Base-by-base conservation (phyloP, 2,888 invertebrate genomes). In the Metacarcinus magister region DNA sequence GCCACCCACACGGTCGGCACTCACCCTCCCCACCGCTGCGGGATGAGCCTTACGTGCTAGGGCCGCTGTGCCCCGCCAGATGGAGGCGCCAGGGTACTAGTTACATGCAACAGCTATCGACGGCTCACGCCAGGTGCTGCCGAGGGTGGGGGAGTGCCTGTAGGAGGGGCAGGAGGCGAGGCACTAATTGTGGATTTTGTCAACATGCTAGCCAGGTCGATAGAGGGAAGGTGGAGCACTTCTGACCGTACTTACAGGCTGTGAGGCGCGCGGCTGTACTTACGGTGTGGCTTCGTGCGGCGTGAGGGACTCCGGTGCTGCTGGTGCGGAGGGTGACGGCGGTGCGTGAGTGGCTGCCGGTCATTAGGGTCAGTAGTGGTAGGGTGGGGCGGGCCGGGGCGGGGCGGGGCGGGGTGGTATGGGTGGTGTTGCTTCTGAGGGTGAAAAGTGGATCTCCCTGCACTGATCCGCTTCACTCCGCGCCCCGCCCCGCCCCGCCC, bases 31-130 rank as follows among this genome's bases (percentile, higher is more conserved):
- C 28, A 75, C 39, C 82, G n/a, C 13, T 8, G 54, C 39, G 39
- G 75, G 39, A 43, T 94, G 54, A 43, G 75, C 96, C 91, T 75
- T 96, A 92, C 91, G 89, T 54, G 48, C 43, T 23, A 8, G 91
- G 91, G n/a, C 44, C 44, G 48, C 54, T 39, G 75, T 48, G 94
- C 32, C 48, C 48, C 92, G 28, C 39, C 48, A 28, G 92, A 13
- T 39, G 67, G 7, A 28, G 54, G 93, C 43, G 28, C n/a, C 67
- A 82, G 48, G 87, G 44, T 92, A 96, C 96, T 94, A 94, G 94
- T 94, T 96, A 96, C 96, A 67, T 96, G 96, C 92, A 94, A 82
- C 67, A 94, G 94, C 91, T 90, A 96, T 96, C 92, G 96, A 96
- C 96, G 92, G 91, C 92, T 91, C 94, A 91, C 28, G 87, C 90